A percentile compares a stretch with the other conserved stretches of the same genome.
phyloP scores from a whole-genome alignment of 2,113 vertebrate species.

The Hemichromis elongatus region DNA sequence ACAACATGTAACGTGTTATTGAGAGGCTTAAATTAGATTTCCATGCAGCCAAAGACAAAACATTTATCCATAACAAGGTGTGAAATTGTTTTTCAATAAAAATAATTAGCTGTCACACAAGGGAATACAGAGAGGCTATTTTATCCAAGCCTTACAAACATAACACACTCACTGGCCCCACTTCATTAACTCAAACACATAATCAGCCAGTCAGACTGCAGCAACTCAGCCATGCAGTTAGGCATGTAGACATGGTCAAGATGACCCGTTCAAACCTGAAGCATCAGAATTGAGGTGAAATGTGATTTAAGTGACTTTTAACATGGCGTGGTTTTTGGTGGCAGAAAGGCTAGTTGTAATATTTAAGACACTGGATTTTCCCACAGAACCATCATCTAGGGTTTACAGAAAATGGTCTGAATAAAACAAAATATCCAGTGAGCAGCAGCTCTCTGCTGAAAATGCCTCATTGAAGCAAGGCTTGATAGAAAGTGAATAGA shows the following conservation, averaged over 20 bases:
- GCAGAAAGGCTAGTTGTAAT: neutral
- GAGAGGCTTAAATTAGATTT: neutral
- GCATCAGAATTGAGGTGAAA: neutral
- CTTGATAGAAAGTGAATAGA: neutral
- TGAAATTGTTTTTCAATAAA: neutral
- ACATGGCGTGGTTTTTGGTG: neutral
- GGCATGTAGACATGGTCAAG: neutral
- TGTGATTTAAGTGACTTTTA: neutral
- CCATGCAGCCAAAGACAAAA: neutral
- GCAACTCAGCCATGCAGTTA: neutral
- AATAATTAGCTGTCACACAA: neutral
- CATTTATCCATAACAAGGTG: neutral
- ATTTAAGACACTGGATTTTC: neutral
- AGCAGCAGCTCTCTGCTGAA: neutral
- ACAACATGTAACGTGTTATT: neutral
- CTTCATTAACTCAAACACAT: neutral
- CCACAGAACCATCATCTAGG: neutral
- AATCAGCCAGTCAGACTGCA: neutral
- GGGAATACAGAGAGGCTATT: neutral
- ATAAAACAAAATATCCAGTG: neutral
- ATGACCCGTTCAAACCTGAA: neutral
- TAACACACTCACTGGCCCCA: neutral
- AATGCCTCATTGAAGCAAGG: neutral
- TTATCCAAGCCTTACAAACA: neutral
- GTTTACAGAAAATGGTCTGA: neutral